These are phyloP conservation scores for Drosophila meridiana DNA, from an alignment of 2,888 invertebrate genomes.

Conservation along the genomic window DNA sequence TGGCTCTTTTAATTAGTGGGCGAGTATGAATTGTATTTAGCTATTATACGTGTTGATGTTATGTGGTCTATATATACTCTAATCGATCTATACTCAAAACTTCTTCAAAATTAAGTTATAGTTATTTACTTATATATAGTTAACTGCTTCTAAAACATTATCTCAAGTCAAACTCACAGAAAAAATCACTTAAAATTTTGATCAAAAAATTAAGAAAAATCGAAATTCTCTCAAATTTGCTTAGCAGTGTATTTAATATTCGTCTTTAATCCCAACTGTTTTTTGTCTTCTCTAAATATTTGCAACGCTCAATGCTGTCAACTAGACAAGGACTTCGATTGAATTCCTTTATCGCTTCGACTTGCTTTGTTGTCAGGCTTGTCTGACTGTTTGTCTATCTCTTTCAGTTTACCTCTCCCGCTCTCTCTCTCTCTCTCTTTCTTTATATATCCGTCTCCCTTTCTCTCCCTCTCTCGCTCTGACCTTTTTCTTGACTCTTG, in stretches of 20 bases:
- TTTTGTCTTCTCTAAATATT: constrained; percentile 54
- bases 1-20: too few relatives aligned
- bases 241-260: background rate
- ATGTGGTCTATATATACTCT: too few relatives aligned
- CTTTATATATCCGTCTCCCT: background rate
- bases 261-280: background rate
- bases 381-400: constrained; percentile 23
- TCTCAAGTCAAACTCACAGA: background rate
- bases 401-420: background rate
- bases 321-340: constrained; percentile 74
- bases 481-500: constrained; percentile 43
- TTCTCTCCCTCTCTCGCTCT: background rate
- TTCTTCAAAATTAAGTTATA: background rate
- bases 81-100: too few relatives aligned
- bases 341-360: constrained; percentile 70
- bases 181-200: too few relatives aligned
- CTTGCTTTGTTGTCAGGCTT: constrained; percentile 40
- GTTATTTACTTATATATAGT: background rate
- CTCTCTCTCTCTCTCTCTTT: constrained; percentile 1
- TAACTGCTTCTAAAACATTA: background rate
- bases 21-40: too few relatives aligned
- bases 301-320: constrained; percentile 68
- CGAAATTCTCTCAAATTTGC: background rate
- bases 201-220: too few relatives aligned
- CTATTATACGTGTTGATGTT: background rate